Percentiles rank a stretch among this genome's conserved stretches.
Evolutionary conservation across 2,113 vertebrate species (phyloP).

Genomic region (Trogon surrucura): DNA sequence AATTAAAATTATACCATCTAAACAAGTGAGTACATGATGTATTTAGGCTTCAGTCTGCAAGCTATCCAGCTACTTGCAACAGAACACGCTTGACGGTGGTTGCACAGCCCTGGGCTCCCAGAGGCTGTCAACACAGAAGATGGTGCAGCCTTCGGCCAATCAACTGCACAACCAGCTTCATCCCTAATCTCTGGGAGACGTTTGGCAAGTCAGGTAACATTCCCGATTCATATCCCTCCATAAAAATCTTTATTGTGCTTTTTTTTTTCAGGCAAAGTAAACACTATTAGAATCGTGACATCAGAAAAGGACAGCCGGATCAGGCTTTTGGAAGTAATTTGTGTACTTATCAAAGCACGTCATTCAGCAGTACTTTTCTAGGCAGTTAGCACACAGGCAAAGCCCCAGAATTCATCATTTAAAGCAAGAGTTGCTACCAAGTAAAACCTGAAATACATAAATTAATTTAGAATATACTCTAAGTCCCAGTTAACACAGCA

Average conservation of each 20-base stretch:
- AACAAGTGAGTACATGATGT: background rate
- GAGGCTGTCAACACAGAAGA: background rate
- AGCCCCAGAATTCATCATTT: background rate
- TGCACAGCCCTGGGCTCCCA: background rate
- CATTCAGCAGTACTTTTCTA: background rate
- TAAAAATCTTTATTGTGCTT: constrained; percentile 15
- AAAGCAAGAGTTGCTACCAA: background rate
- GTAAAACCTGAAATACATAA: background rate
- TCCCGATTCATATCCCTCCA: background rate
- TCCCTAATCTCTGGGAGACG: constrained; percentile 11
- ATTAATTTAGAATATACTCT: background rate
- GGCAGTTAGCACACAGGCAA: background rate
- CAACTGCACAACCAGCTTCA: background rate
- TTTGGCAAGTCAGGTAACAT: background rate
- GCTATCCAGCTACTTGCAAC: background rate
- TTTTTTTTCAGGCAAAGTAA: constrained; percentile 1
- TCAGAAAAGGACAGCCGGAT: background rate
- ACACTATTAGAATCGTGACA: background rate
- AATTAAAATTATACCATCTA: background rate
- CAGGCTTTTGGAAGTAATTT: background rate
- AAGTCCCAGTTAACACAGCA: background rate
- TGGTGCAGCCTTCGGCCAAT: background rate
- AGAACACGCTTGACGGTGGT: background rate
- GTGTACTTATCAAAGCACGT: background rate
- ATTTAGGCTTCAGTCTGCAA: background rate